These are phyloP conservation scores for Babyrousa celebensis DNA, from an alignment of 2,797 vertebrate species.

Conservation along the genomic window DNA sequence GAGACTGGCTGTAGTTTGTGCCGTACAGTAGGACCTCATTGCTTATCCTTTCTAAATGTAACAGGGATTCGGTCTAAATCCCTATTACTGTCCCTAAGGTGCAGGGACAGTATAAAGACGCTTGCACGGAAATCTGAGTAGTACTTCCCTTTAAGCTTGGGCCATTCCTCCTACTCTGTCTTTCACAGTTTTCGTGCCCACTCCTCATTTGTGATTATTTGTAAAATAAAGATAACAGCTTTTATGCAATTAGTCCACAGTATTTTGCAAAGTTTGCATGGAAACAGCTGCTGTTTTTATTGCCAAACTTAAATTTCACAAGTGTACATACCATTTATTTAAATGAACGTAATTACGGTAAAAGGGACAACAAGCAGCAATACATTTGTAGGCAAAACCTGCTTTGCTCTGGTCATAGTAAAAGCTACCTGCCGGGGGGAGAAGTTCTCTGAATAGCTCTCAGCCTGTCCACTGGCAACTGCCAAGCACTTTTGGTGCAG, in stretches of 20 bases:
- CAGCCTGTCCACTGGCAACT: background rate
- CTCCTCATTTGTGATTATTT: background rate
- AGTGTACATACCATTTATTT: background rate
- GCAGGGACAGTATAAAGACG: background rate
- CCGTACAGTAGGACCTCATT: too few relatives aligned
- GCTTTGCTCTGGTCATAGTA: background rate
- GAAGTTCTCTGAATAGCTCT: too few relatives aligned
- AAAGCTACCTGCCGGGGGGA: accelerated
- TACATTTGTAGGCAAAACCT: background rate
- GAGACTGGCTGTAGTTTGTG: too few relatives aligned
- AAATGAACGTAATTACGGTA: background rate
- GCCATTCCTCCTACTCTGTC: background rate
- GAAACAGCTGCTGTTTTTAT: background rate
- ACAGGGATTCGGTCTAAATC: too few relatives aligned
- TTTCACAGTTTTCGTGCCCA: background rate
- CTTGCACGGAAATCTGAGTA: background rate
- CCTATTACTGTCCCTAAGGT: background rate
- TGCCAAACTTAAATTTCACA: background rate
- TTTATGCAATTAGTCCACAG: background rate
- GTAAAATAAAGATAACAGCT: background rate
- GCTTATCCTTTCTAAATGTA: too few relatives aligned
- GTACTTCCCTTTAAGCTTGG: background rate
- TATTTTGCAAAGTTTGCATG: background rate
- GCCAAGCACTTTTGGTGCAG: too few relatives aligned
- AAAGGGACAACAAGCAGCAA: background rate